phyloP scores from a whole-genome alignment of 1,140 invertebrate species.

The Drosophila oshimai region DNA sequence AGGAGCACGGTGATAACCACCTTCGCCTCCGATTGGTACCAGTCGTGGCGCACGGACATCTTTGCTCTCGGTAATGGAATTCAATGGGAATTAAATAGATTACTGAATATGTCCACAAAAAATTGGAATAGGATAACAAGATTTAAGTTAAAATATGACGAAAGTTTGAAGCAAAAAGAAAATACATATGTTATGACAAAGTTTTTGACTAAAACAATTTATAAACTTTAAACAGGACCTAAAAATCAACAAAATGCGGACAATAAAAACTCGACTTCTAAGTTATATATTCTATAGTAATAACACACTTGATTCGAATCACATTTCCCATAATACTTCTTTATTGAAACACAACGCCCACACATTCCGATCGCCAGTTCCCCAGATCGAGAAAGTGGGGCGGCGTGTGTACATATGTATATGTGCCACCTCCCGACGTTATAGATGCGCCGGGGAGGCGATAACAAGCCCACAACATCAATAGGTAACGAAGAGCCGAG shows the following conservation, averaged over 20 bases:
- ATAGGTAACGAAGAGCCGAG: not conserved
- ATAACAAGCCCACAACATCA: constrained; percentile 23
- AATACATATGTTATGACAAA: too few species aligned
- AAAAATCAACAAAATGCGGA: too few species aligned
- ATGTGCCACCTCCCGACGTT: not conserved
- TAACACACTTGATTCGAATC: not conserved
- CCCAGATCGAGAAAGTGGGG: not conserved
- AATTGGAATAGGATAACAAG: too few species aligned
- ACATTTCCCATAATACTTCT: constrained; percentile 30
- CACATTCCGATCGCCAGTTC: not conserved
- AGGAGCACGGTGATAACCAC: constrained; percentile 92
- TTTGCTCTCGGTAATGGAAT: not conserved
- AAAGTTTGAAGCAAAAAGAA: too few species aligned
- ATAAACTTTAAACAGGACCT: too few species aligned
- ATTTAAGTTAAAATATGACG: too few species aligned
- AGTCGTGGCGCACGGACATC: constrained; percentile 87
- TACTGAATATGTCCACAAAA: too few species aligned
- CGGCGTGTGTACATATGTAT: not conserved
- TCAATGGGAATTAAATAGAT: too few species aligned
- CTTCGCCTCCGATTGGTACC: constrained; percentile 95
- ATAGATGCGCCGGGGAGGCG: not conserved
- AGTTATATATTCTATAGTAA: not conserved
- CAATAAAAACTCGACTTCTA: too few species aligned
- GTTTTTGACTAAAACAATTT: too few species aligned
- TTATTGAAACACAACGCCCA: constrained; percentile 29